Conservation (phyloP, 92 coral and sea anemone species). For the Porites divaricata region DNA sequence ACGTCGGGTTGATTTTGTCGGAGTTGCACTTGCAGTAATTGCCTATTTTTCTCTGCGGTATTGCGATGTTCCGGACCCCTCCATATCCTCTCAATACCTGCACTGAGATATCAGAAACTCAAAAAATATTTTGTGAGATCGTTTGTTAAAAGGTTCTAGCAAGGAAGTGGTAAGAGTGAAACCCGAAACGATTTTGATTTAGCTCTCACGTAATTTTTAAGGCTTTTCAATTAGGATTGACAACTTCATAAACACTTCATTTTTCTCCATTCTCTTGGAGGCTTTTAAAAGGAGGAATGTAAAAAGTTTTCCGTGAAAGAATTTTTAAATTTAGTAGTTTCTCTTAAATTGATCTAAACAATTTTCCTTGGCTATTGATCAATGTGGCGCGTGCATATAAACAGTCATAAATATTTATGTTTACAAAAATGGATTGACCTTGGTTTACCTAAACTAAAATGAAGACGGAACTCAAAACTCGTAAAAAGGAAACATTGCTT, state of each 20-base stretch:
- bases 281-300: background rate
- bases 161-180: background rate
- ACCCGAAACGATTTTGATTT: background rate
- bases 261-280: background rate
- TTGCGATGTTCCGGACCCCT: no score
- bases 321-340: no score
- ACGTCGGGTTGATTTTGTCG: no score
- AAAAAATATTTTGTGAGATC: no score
- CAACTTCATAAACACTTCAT: background rate
- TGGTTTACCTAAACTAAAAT: background rate
- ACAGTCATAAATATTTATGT: background rate
- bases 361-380: background rate
- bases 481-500: background rate
- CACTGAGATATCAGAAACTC: background rate
- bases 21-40: no score
- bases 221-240: background rate
- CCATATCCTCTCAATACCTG: no score
- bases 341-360: background rate
- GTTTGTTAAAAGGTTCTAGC: background rate
- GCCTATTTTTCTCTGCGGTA: no score
- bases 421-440: conserved; percentile 20
- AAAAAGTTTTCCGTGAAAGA: background rate
- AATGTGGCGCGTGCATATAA: background rate
- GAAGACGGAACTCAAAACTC: background rate
- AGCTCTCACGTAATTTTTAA: no score